Evolutionary conservation across 2,113 vertebrate species (phyloP).

Genomic region (Hemicordylus capensis): DNA sequence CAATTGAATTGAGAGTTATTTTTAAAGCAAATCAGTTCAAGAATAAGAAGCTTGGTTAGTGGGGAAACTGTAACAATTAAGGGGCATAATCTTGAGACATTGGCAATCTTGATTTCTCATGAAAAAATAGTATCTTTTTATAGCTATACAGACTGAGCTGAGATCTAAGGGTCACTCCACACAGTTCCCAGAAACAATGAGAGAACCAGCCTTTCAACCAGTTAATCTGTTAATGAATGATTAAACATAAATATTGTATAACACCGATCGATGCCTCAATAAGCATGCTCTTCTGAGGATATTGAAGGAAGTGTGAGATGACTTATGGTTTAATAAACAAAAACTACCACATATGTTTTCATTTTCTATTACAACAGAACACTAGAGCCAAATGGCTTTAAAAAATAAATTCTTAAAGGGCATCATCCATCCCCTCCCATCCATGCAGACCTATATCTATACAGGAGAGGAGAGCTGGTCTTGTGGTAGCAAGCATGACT

Average conservation of each 20-base stretch:
- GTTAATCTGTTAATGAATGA: background rate
- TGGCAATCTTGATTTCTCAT: background rate
- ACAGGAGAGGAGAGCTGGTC: no score
- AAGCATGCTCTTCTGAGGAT: background rate
- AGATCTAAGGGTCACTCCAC: background rate
- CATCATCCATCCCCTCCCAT: background rate
- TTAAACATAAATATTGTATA: background rate
- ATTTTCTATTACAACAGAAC: background rate
- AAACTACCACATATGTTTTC: background rate
- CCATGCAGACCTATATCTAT: no score
- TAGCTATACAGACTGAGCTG: background rate
- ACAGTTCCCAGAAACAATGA: background rate
- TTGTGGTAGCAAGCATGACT: no score
- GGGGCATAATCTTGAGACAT: background rate
- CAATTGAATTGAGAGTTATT: slow-evolving; percentile 1
- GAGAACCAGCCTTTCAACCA: background rate
- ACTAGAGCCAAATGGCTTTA: background rate
- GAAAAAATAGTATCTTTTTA: background rate
- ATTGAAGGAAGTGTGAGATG: background rate
- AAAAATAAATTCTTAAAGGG: no score
- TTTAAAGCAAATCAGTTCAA: background rate
- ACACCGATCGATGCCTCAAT: background rate
- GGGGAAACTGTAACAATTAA: background rate
- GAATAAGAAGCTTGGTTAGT: background rate
- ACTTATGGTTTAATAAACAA: background rate